Evolutionary conservation across 2,797 vertebrate species (phyloP).

Genomic region (Cyclopterus lumpus): DNA sequence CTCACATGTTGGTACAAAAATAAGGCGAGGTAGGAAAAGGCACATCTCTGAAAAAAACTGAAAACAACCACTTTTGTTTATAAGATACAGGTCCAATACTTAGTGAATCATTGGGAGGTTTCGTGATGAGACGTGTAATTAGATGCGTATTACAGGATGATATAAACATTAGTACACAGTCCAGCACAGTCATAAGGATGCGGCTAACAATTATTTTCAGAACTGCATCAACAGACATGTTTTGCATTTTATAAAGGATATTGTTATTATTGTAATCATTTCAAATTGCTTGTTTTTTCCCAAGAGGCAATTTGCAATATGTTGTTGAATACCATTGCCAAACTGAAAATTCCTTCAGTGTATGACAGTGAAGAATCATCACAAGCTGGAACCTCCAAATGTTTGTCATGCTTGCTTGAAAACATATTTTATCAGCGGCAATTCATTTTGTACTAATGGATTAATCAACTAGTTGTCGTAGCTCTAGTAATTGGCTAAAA

Average conservation of each 20-base stretch:
- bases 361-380: neutral
- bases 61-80: neutral
- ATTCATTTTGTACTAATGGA: neutral
- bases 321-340: neutral
- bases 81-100: neutral
- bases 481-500: too few relatives aligned
- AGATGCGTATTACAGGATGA: neutral
- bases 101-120: neutral
- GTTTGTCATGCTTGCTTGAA: neutral
- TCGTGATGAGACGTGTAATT: neutral
- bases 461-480: neutral
- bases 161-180: neutral
- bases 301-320: neutral
- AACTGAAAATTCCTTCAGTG: neutral
- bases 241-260: neutral
- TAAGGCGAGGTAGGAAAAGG: slow-evolving; percentile 4
- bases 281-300: neutral
- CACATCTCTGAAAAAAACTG: neutral
- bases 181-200: neutral
- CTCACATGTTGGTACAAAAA: slow-evolving; percentile 15
- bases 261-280: neutral
- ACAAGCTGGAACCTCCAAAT: neutral
- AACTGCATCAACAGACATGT: neutral
- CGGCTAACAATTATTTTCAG: neutral
- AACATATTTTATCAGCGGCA: neutral